Evolutionary conservation across 2,113 vertebrate species (phyloP).

Genomic region (Nerophis lumbriciformis): DNA sequence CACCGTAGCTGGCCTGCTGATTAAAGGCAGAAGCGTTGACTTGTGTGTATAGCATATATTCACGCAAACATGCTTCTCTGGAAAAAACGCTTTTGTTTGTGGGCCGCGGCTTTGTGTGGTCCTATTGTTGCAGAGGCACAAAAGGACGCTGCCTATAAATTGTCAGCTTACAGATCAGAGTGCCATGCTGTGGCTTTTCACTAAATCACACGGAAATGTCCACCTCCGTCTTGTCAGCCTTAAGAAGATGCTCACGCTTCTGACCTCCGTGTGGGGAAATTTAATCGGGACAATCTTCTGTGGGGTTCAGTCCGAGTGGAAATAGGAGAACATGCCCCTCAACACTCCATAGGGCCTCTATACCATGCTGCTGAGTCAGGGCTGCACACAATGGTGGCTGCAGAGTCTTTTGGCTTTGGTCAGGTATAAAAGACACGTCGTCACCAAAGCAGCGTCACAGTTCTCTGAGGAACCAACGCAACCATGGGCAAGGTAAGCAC

Average conservation of each 20-base stretch:
- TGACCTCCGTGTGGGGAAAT: too few species aligned
- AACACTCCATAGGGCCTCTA: constrained; percentile 7
- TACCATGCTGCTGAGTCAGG: constrained; percentile 11
- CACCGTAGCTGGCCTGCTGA: background rate
- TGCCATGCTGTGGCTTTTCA: background rate
- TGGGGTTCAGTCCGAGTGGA: background rate
- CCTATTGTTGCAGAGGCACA: constrained; percentile 1
- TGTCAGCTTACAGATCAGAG: constrained; percentile 2
- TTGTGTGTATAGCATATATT: background rate
- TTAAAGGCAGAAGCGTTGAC: background rate
- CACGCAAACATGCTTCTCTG: background rate
- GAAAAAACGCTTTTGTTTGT: constrained; percentile 3
- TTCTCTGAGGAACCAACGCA: constrained; percentile 1
- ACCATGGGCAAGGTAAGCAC: constrained; percentile 9
- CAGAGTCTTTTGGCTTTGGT: constrained; percentile 7
- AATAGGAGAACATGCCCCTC: background rate
- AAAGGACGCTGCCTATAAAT: constrained; percentile 5
- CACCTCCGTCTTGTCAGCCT: background rate
- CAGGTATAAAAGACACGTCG: constrained; percentile 10
- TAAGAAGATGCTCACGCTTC: background rate
- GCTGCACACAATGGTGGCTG: constrained; percentile 1
- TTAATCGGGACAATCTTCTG: background rate
- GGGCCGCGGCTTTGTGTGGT: background rate
- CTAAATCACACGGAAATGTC: constrained; percentile 3
- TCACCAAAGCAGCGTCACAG: constrained; percentile 1